Percentiles rank a stretch among this genome's conserved stretches.
Conservation (phyloP, 2,113 vertebrate species). For the Cromileptes altivelis region DNA sequence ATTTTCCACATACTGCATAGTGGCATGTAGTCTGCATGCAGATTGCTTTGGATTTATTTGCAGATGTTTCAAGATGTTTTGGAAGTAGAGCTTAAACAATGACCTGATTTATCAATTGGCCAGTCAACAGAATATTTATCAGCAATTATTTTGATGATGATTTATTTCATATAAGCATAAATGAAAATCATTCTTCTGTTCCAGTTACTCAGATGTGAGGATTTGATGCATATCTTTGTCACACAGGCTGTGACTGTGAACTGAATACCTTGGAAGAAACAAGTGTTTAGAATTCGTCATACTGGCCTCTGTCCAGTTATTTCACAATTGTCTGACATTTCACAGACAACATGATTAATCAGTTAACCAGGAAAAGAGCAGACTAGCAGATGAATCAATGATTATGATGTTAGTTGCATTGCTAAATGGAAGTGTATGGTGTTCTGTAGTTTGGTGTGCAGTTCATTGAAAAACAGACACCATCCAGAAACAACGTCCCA, state of each 20-base stretch:
- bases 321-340: background rate
- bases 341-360: background rate
- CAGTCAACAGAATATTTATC: background rate
- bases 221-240: background rate
- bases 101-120: background rate
- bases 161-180: background rate
- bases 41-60: background rate
- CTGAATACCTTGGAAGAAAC: background rate
- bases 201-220: background rate
- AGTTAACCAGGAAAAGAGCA: background rate
- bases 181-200: background rate
- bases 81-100: background rate
- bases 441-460: background rate
- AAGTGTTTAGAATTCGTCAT: background rate
- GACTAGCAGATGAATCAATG: background rate
- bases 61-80: background rate
- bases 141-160: background rate
- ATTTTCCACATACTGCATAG: background rate
- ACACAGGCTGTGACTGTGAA: background rate
- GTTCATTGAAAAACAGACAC: background rate
- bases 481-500: background rate
- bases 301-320: background rate
- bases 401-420: background rate
- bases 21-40: background rate
- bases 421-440: background rate